Evolutionary conservation across 2,797 vertebrate genomes (phyloP).

Genomic region (Pangasius larnaudii): DNA sequence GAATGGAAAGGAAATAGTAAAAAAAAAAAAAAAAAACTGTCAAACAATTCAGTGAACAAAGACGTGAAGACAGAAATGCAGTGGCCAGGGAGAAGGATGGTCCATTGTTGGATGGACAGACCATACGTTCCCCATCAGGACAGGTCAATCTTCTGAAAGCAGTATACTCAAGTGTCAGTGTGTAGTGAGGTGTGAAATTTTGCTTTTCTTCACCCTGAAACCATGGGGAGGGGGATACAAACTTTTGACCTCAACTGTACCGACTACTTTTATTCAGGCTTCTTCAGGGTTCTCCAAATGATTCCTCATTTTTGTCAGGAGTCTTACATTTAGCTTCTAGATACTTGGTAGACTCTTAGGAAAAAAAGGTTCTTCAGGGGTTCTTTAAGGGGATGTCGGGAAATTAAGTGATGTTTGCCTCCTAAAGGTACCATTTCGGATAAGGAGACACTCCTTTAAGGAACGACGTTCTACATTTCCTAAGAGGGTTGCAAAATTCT

Average conservation of each 20-base stretch:
- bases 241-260: background rate
- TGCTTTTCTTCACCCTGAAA: background rate
- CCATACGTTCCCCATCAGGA: background rate
- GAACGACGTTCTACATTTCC: background rate
- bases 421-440: background rate
- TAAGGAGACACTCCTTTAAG: background rate
- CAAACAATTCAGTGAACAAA: background rate
- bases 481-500: background rate
- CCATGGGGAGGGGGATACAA: background rate
- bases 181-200: background rate
- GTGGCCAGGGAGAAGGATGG: background rate
- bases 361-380: background rate
- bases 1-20: background rate
- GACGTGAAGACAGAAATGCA: background rate
- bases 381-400: background rate
- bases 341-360: background rate
- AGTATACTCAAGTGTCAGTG: background rate
- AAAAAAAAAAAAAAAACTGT: background rate
- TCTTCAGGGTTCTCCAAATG: background rate
- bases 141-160: background rate
- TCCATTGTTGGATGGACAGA: background rate
- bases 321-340: background rate
- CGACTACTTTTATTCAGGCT: background rate
- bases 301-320: background rate
- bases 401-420: background rate